phyloP scores from a whole-genome alignment of 2,113 vertebrate species.

The Romanogobio albipinnatus region DNA sequence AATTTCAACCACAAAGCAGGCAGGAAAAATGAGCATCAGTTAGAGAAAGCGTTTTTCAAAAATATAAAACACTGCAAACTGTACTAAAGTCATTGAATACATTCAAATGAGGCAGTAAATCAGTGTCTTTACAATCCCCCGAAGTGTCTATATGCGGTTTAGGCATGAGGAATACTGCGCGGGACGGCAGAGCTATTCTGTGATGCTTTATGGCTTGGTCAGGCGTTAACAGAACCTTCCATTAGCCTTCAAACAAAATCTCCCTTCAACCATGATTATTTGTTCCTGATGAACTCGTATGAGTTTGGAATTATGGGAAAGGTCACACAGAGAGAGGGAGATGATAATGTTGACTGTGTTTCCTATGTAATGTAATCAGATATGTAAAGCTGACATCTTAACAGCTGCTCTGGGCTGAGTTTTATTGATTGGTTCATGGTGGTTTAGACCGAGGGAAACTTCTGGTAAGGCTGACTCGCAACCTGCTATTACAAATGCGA shows the following conservation, averaged over 20 bases:
- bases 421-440: constrained; percentile 42
- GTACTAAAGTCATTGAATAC: constrained; percentile 17
- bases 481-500: constrained; percentile 39
- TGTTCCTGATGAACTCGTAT: constrained; percentile 19
- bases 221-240: constrained; percentile 47
- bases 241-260: constrained; percentile 45
- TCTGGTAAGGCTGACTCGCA: constrained; percentile 37
- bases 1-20: constrained; percentile 37
- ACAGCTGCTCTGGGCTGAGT: constrained; percentile 24
- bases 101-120: constrained; percentile 44
- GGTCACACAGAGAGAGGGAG: constrained; percentile 34
- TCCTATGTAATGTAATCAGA: constrained; percentile 44
- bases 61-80: constrained; percentile 35
- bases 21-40: constrained; percentile 50
- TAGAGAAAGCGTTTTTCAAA: constrained; percentile 62
- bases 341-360: constrained; percentile 20
- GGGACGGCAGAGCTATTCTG: constrained; percentile 24
- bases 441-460: constrained; percentile 36
- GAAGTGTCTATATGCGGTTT: constrained; percentile 34
- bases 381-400: constrained; percentile 40
- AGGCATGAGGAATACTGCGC: constrained; percentile 20
- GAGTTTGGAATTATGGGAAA: constrained; percentile 39
- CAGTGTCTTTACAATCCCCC: constrained; percentile 7
- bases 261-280: constrained; percentile 29
- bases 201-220: constrained; percentile 40